phyloP scores from a whole-genome alignment of 2,888 invertebrate species.

The Philhelius pedissequus region DNA sequence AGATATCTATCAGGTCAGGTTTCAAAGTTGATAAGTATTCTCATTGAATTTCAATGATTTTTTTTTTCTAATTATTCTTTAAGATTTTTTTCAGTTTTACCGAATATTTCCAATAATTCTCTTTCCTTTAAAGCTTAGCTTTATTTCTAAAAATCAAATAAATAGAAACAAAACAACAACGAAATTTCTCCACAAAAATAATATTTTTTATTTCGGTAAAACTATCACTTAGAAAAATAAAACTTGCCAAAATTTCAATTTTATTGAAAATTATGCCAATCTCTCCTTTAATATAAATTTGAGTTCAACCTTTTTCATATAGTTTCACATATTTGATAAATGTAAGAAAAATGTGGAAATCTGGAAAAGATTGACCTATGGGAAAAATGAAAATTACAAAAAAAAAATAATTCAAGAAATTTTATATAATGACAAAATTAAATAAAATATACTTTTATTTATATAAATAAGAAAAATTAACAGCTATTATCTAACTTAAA shows the following conservation, averaged over 20 bases:
- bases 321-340: constrained; percentile 32
- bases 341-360: constrained; percentile 12
- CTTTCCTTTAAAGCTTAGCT: neutral
- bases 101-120: neutral
- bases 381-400: neutral
- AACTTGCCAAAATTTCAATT: constrained; percentile 52
- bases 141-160: neutral
- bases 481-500: neutral
- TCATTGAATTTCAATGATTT: no score
- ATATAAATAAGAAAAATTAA: neutral
- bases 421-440: neutral
- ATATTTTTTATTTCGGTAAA: neutral
- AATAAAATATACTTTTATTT: neutral
- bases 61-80: no score
- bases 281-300: neutral
- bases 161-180: neutral
- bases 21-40: no score
- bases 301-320: constrained; percentile 58
- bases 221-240: neutral
- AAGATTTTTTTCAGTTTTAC: neutral
- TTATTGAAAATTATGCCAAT: constrained; percentile 22
- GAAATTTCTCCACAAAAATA: neutral
- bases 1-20: no score
- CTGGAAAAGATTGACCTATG: constrained; percentile 56
- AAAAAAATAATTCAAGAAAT: no score